Percentiles rank a stretch among this genome's conserved stretches.
These are phyloP conservation scores for Apodemus agrarius DNA, from an alignment of 2,797 vertebrate species.

Conservation along the genomic window DNA sequence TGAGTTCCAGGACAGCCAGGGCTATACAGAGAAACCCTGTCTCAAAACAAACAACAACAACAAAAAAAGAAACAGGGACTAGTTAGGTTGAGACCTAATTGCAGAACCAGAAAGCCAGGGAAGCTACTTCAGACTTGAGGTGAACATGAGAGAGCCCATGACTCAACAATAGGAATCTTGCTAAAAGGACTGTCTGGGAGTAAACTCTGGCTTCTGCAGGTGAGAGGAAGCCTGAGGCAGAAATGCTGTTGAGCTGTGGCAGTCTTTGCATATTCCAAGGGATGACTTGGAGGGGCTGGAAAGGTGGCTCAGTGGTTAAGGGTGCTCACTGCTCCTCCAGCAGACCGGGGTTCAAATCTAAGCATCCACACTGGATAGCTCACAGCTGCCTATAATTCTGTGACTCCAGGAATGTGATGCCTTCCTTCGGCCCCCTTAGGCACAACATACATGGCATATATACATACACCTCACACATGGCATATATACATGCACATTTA, in stretches of 20 bases:
- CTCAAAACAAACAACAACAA: too few relatives aligned
- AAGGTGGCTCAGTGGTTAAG: not conserved
- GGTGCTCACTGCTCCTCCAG: not conserved
- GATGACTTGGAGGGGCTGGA: not conserved
- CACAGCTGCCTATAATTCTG: not conserved
- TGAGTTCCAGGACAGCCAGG: too few relatives aligned
- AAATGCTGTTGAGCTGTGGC: not conserved
- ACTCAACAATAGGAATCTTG: not conserved
- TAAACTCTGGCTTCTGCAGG: not conserved
- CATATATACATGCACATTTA: not conserved
- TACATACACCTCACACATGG: too few relatives aligned
- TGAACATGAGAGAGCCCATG: not conserved
- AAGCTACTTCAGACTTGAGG: not conserved
- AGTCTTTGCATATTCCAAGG: not conserved
- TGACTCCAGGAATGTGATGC: not conserved
- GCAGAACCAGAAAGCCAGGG: conserved; percentile 24
- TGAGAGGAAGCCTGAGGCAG: not conserved
- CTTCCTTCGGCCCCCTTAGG: not conserved
- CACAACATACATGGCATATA: not conserved
- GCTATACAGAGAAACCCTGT: too few relatives aligned
- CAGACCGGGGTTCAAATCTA: not conserved
- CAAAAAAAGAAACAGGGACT: not conserved
- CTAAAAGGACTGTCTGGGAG: not conserved
- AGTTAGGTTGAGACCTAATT: not conserved
- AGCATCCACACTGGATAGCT: not conserved